These are phyloP conservation scores for Falcunculus frontatus DNA, from an alignment of 2,113 vertebrate species.

Conservation along the genomic window DNA sequence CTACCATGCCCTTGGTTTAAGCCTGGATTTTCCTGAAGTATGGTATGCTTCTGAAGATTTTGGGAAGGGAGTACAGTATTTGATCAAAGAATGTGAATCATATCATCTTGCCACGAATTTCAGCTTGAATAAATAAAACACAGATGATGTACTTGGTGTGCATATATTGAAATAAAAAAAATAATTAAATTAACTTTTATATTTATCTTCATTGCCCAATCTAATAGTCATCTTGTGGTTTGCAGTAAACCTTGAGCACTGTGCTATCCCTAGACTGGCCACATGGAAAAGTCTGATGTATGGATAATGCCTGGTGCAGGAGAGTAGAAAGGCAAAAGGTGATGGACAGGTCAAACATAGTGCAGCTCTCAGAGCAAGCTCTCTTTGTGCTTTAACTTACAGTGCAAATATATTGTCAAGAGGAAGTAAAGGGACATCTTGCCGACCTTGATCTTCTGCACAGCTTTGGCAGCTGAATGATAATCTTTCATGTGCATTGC, in stretches of 20 bases:
- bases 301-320: not conserved
- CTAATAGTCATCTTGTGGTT: not conserved
- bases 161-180: not conserved
- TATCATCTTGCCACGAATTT: not conserved
- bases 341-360: not conserved
- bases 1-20: not conserved
- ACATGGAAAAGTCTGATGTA: not conserved
- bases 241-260: not conserved
- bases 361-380: not conserved
- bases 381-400: not conserved
- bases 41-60: not conserved
- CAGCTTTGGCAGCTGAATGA: not conserved
- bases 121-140: not conserved
- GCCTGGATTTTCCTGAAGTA: not conserved
- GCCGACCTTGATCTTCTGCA: not conserved
- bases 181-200: not conserved
- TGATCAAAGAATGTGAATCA: not conserved
- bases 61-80: not conserved
- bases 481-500: not conserved
- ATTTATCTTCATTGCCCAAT: not conserved
- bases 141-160: rapidly evolving
- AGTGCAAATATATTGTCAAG: not conserved
- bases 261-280: not conserved
- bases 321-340: not conserved
- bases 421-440: not conserved